Base-by-base conservation (phyloP, 2,888 invertebrate genomes). In the Panzeria rudis region DNA sequence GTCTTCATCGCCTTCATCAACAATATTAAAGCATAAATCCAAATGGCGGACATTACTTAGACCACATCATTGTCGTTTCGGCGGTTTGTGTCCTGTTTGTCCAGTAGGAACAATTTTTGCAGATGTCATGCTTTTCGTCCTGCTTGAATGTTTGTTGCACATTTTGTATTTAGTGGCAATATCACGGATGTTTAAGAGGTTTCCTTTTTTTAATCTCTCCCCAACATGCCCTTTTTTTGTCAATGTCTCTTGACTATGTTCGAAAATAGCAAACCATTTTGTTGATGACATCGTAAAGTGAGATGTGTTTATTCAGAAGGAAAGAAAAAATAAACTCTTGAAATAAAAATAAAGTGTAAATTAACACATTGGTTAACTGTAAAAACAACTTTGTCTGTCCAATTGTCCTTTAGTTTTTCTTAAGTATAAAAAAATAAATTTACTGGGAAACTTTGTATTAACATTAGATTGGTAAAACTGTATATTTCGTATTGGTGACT, bases 141-240 rank as follows among this genome's bases (percentile, higher is more conserved):
- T 29, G 71, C 52, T 38, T 29, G 29, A 29, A 35, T 71, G 64
- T 54, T 59, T 80, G 52, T 64, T 50, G 52, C 61, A 32, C 23
- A 73, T 81, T 41, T 68, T 47, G 56, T 61, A 61, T 83, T 62
- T 73, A 75, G 78, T 85, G 78, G 78, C 73, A 50, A 71, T 85
- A 85, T 85, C 85, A 85, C 85, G 85, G 85, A 85, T 85, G 85
- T 71, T 75, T 64, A 75, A 75, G 82, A 85, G 84, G 82, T 85
- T 82, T 85, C 78, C 84, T 62, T 64, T 68, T 59, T 23, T 35
- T 44, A 64, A 78, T 84, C 72, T 69, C 62, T 62, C 23, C 20
- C 76, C 54, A 66, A 47, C 44, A 68, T 75, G 29, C 29, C 35
- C 38, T 73, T 54, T 71, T 72, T 15, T 5, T 29, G 23, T 35